Evolutionary conservation across 2,113 vertebrate species (phyloP).

Genomic region (Rhadina sibilatrix): DNA sequence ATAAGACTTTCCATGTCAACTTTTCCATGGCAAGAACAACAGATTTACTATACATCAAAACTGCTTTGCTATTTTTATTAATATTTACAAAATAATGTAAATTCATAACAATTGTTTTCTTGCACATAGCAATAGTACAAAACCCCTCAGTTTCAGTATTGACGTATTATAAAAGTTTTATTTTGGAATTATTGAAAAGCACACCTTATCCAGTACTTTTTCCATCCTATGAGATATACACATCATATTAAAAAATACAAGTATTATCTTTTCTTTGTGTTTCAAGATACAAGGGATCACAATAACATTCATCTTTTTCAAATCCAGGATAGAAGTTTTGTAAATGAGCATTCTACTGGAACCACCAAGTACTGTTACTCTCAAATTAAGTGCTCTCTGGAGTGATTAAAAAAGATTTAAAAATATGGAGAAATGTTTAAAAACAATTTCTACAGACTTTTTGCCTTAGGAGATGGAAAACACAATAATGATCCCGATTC

Average conservation of each 20-base stretch:
- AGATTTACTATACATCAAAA: not conserved
- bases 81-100: slow-evolving; percentile 33
- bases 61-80: slow-evolving; percentile 18
- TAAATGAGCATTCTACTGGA: not conserved
- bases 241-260: not conserved
- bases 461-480: not conserved
- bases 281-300: not conserved
- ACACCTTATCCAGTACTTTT: not conserved
- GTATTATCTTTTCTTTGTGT: not conserved
- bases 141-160: not conserved
- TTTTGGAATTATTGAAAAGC: slow-evolving; percentile 1
- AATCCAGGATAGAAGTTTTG: not conserved
- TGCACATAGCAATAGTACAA: not conserved
- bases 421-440: not conserved
- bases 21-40: not conserved
- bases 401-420: not conserved
- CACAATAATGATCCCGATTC: not conserved
- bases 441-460: not conserved
- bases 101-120: not conserved
- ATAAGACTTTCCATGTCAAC: not conserved
- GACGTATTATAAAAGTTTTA: slow-evolving; percentile 8
- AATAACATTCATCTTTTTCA: not conserved
- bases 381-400: not conserved
- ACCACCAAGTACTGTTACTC: not conserved
- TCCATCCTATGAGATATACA: not conserved